phyloP scores from a whole-genome alignment of 1,140 invertebrate species.

The Achroia grisella region DNA sequence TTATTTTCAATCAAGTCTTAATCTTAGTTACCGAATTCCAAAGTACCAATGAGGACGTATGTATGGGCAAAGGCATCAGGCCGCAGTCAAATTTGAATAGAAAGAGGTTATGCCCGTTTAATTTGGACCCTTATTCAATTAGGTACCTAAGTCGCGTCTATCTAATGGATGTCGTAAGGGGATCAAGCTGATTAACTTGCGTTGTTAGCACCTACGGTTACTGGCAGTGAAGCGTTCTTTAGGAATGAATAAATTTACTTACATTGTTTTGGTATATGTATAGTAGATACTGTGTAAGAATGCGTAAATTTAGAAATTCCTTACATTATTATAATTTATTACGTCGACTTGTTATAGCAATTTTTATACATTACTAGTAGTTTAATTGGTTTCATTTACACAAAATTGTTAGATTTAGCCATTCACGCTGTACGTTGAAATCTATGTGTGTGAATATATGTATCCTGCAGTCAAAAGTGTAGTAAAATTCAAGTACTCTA shows the following conservation, averaged over 20 bases:
- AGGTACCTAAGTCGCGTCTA: conserved; percentile 44
- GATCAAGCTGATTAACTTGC: conserved; percentile 55
- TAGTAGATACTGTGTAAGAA: too few species aligned
- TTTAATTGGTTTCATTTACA: too few species aligned
- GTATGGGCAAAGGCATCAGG: conserved; percentile 25
- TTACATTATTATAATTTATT: too few species aligned
- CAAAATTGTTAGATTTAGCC: too few species aligned
- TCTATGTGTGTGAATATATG: too few species aligned
- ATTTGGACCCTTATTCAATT: conserved; percentile 63
- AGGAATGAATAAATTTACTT: neutral
- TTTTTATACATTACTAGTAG: too few species aligned
- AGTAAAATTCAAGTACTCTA: too few species aligned
- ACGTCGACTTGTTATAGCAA: too few species aligned
- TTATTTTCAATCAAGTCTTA: conserved; percentile 30
- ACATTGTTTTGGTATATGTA: neutral
- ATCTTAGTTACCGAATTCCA: conserved; percentile 26
- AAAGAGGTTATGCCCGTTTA: conserved; percentile 59
- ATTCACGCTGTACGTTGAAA: too few species aligned
- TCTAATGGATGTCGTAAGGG: conserved; percentile 54
- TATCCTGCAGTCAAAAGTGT: too few species aligned
- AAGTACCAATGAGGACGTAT: conserved; percentile 23
- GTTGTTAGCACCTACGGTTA: conserved; percentile 40
- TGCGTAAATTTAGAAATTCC: too few species aligned
- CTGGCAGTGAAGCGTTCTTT: conserved; percentile 12
- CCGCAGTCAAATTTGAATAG: conserved; percentile 52